Evolutionary conservation across 2,797 vertebrate species (phyloP).

Genomic region (Xenopus petersii): DNA sequence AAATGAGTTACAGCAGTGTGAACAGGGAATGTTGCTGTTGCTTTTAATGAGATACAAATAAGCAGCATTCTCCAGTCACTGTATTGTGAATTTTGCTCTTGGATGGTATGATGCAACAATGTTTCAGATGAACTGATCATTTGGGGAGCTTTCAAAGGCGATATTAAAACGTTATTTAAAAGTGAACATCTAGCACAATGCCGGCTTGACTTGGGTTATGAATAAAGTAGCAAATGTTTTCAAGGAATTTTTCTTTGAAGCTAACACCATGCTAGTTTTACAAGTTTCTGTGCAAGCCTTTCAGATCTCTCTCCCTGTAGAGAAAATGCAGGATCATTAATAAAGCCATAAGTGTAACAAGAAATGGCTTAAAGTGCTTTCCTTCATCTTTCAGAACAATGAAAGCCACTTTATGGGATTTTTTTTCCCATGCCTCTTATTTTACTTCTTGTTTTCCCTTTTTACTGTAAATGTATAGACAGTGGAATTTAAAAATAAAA

Average conservation of each 20-base stretch:
- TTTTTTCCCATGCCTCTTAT: constrained; percentile 4
- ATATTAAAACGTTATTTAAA: constrained; percentile 47
- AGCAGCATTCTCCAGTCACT: constrained; percentile 16
- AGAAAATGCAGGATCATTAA: constrained; percentile 45
- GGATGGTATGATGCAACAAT: constrained; percentile 10
- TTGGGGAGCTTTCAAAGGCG: constrained; percentile 31
- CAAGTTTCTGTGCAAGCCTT: constrained; percentile 32
- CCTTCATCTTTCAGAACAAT: constrained; percentile 16
- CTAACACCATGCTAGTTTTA: constrained; percentile 35
- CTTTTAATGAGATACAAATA: constrained; percentile 32
- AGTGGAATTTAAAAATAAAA: not conserved
- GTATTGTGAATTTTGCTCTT: constrained; percentile 24
- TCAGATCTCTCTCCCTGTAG: constrained; percentile 28
- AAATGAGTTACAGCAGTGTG: not conserved
- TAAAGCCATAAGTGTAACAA: constrained; percentile 30
- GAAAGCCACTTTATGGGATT: constrained; percentile 1
- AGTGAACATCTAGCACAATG: constrained; percentile 26
- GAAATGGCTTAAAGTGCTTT: no score
- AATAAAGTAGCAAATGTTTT: constrained; percentile 41
- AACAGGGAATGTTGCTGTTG: not conserved
- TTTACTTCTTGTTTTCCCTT: constrained; percentile 2
- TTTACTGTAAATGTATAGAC: not conserved
- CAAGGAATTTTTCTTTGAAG: constrained; percentile 36
- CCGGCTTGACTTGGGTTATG: constrained; percentile 15
- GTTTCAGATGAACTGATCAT: constrained; percentile 27